Conservation (phyloP, 2,888 invertebrate species). For the Drosophila kuntzei region DNA sequence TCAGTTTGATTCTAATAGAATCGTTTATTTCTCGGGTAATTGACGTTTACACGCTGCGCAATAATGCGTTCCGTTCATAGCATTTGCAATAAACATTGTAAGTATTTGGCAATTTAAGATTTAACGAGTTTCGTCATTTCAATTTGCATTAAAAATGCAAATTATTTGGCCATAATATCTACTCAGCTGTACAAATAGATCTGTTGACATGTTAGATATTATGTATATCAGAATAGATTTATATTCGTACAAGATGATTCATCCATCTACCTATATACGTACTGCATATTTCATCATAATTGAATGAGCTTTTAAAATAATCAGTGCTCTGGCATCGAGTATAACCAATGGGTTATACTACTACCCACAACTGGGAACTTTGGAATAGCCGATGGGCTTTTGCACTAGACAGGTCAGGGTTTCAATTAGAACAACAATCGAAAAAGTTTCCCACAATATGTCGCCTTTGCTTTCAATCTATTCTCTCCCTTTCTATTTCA, state of each 20-base stretch:
- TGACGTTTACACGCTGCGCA: background rate
- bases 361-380: constrained; percentile 6
- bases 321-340: constrained; percentile 18
- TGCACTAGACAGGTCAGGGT: constrained; percentile 70
- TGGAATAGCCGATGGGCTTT: constrained; percentile 26
- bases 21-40: background rate
- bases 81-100: background rate
- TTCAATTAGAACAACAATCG: constrained; percentile 64
- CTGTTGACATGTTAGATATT: constrained; percentile 7
- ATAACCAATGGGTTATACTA: background rate
- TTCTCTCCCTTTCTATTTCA: constrained; percentile 16
- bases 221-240: background rate
- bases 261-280: constrained; percentile 4
- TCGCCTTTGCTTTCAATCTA: constrained; percentile 6
- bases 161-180: constrained; percentile 10
- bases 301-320: constrained; percentile 29
- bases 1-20: background rate
- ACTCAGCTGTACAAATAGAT: constrained; percentile 7
- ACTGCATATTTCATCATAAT: constrained; percentile 32
- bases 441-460: constrained; percentile 43
- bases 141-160: constrained; percentile 11
- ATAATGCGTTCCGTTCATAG: background rate
- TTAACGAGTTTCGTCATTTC: constrained; percentile 11
- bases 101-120: constrained; percentile 6
- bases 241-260: constrained; percentile 24